Base-by-base conservation (phyloP, 35 echinoderm and acorn worm genomes). In the Ophiothrix spiculata region DNA sequence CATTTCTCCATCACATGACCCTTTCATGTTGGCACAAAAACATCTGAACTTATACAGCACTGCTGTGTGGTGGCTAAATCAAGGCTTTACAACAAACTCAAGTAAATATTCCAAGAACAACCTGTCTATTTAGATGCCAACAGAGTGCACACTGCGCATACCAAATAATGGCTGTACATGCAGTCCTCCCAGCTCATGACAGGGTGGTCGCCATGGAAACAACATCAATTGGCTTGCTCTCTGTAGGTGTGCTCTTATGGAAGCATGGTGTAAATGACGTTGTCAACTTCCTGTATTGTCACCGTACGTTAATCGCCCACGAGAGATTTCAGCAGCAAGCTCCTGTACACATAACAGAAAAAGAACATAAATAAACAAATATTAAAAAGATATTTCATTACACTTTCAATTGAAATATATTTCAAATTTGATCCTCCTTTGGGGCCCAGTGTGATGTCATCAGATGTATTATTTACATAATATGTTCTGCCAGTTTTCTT, bases 281-380 rank as follows among this genome's bases (percentile, higher is more conserved):
- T 6, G 60, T 15, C 2, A 28, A 15, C 3, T 49, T 28, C 60
- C 60, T 10, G 29, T 69, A 25, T 2, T 69, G 60, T 69, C 60
- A 69, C 29, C 60, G n/a, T n/a, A n/a, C 60, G 29, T 69, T 69
- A 69, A 69, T 69, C 60, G 60, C 60, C 60, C 60, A 69, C 60
- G 23, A 69, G 60, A 25, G 60, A 12, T 25, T 69, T 69, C n/a
- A n/a, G n/a, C n/a, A n/a, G n/a, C n/a, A n/a, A n/a, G n/a, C n/a
- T n/a, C n/a, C n/a, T n/a, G n/a, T n/a, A n/a, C n/a, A n/a, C n/a
- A n/a, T n/a, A n/a, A n/a, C n/a, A n/a, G n/a, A n/a, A n/a, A n/a
- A n/a, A n/a, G n/a, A n/a, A n/a, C n/a, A n/a, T n/a, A n/a, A n/a
- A n/a, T n/a, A n/a, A n/a, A n/a, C n/a, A n/a, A n/a, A n/a, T n/a